phyloP scores from a whole-genome alignment of 2,797 vertebrate species.

The Neopelma chrysocephalum region DNA sequence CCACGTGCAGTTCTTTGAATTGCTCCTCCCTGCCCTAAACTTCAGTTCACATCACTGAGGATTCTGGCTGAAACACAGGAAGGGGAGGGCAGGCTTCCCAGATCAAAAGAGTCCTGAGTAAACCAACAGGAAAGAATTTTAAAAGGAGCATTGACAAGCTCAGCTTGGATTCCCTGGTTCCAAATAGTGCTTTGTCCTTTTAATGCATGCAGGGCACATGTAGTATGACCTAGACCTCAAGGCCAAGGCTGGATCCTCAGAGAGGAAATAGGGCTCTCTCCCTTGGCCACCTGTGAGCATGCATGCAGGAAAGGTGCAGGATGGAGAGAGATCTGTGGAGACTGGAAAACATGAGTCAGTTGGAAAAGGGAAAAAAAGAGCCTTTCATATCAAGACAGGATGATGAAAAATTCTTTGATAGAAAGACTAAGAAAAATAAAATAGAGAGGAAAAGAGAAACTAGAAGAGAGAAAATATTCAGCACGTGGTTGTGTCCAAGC shows the following conservation, averaged over 20 bases:
- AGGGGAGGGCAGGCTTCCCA: background rate
- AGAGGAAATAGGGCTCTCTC: conserved; percentile 18
- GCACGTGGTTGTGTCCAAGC: background rate
- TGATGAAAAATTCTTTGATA: background rate
- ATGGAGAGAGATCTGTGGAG: background rate
- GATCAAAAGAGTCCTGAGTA: conserved; percentile 21
- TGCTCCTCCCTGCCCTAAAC: background rate
- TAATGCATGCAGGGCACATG: background rate
- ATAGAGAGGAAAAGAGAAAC: background rate
- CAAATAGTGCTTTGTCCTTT: background rate
- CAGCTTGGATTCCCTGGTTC: background rate
- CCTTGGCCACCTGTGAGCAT: background rate
- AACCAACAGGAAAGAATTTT: conserved; percentile 37
- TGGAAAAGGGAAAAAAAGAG: background rate
- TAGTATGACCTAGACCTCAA: conserved; percentile 7
- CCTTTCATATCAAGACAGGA: background rate
- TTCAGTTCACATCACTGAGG: background rate
- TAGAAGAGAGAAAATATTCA: background rate
- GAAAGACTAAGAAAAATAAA: background rate
- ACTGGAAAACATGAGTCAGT: background rate
- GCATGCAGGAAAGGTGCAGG: conserved; percentile 21
- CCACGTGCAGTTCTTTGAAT: background rate
- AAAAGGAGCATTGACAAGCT: background rate
- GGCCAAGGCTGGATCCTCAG: conserved; percentile 26
- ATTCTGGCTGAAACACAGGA: conserved; percentile 16